These are phyloP conservation scores for Discoglossus pictus DNA, from an alignment of 2,797 vertebrate genomes.

Conservation along the genomic window DNA sequence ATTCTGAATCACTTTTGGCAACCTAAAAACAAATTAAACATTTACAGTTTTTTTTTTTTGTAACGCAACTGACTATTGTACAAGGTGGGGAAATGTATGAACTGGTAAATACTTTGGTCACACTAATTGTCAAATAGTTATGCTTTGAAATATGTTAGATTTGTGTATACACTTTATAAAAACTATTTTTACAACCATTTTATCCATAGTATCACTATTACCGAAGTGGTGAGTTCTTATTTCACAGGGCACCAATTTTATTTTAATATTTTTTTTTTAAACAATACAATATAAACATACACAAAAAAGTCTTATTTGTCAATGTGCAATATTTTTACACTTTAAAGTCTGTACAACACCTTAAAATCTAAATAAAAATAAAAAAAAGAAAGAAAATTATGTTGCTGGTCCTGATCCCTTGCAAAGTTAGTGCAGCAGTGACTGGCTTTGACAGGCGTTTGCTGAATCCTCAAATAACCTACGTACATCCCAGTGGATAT, in stretches of 20 bases:
- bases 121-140: conserved; percentile 81
- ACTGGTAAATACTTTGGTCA: conserved; percentile 83
- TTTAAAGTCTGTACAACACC: conserved; percentile 90
- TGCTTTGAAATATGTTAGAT: conserved; percentile 81
- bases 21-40: conserved; percentile 77
- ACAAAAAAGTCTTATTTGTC: conserved; percentile 86
- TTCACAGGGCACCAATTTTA: conserved; percentile 89
- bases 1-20: conserved; percentile 71
- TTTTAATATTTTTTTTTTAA: conserved; percentile 60
- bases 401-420: conserved; percentile 96
- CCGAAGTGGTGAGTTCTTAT: conserved; percentile 84
- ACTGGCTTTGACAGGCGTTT: conserved; percentile 69
- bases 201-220: conserved; percentile 92
- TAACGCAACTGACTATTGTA: conserved; percentile 74
- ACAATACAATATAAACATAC: conserved; percentile 97
- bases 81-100: conserved; percentile 78
- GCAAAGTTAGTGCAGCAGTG: conserved; percentile 80
- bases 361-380: conserved; percentile 77
- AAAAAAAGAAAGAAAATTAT: conserved; percentile 62
- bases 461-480: conserved; percentile 69
- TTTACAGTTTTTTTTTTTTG: conserved; percentile 66
- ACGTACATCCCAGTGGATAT: conserved; percentile 62
- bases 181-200: conserved; percentile 99
- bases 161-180: conserved; percentile 96
- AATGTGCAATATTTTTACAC: conserved; percentile 84